Evolutionary conservation across 2,113 vertebrate genomes (phyloP), one percentile per base, ranked within the genome.

Genomic region (Microtus montanus): DNA sequence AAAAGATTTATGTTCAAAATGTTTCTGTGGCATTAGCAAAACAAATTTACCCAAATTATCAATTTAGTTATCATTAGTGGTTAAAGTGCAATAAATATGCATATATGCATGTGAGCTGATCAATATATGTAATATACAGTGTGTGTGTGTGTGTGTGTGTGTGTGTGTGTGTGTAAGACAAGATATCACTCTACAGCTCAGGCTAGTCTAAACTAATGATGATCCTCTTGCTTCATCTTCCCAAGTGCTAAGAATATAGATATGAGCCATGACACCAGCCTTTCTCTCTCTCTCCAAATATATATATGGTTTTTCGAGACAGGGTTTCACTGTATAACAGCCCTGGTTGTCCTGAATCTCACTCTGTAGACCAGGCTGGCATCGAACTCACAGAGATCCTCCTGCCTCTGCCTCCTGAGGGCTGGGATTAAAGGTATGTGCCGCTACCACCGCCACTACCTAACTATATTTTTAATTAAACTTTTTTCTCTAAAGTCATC

Each of bases 11-110:
- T 68, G 38, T 44, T 73, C 41, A 92, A 64, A 26, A 93, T 38
- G 80, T 63, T 89, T 15, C 3, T 47, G 15, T 79, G 22, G 41
- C 49, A 61, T 44, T 52, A 61, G 19, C 58, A 20, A 26, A 91
- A 9, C 26, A 94, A 95, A 89, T 87, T 79, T 75, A 89, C 28
- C n/a, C 35, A 94, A 91, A 86, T 66, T 70, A 93, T 78, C 79
- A 74, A 77, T 33, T 22, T 87, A 14, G 24, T 38, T 94, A 83
- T 78, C 24, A 90, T 54, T 47, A 78, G n/a, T 66, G 64, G 28
- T 71, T 83, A 95, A 64, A 92, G 90, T 63, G 0, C 22, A 94
- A 33, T 71, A 49, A 17, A 54, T 52, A 71, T 30, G 17, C 44
- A 33, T 44, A 20, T 30, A 84, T 84, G 58, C 38, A 64, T 84